Conservation (phyloP, 2,888 invertebrate genomes). For the Pyralis farinalis region DNA sequence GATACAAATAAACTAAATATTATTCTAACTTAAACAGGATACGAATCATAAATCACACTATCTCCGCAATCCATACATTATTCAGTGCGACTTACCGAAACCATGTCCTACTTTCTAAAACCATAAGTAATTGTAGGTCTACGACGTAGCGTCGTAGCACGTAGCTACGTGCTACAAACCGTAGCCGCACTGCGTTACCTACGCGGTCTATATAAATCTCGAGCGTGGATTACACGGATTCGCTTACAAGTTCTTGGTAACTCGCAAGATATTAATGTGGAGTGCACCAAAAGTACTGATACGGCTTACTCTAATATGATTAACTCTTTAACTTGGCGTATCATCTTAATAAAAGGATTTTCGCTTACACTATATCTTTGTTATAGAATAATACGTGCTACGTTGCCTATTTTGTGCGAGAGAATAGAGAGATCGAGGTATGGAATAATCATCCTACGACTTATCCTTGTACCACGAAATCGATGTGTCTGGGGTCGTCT, state of each 20-base stretch:
- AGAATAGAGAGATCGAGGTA: background rate
- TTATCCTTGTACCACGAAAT: no score
- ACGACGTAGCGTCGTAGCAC: slow-evolving; percentile 34
- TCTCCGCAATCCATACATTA: slow-evolving; percentile 5
- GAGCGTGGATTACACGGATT: slow-evolving; percentile 57
- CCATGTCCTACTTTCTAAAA: slow-evolving; percentile 13
- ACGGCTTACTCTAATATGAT: slow-evolving; percentile 40
- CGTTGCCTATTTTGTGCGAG: background rate
- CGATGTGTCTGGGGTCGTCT: no score
- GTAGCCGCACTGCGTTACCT: slow-evolving; percentile 63
- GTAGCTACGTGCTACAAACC: slow-evolving; percentile 26
- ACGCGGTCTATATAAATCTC: slow-evolving; percentile 63
- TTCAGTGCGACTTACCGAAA: slow-evolving; percentile 8
- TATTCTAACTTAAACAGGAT: slow-evolving; percentile 6
- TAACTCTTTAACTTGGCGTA: slow-evolving; percentile 24
- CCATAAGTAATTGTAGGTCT: slow-evolving; percentile 35
- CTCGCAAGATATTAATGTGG: slow-evolving; percentile 54
- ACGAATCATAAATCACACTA: slow-evolving; percentile 8
- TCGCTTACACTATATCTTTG: background rate
- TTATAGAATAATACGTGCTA: background rate
- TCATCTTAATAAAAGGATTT: slow-evolving; percentile 7
- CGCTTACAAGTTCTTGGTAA: slow-evolving; percentile 60
- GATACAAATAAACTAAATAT: slow-evolving; percentile 1
- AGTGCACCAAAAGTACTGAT: slow-evolving; percentile 48
- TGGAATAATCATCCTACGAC: background rate